Conservation (phyloP, 2,797 vertebrate species). For the Leptoclinus maculatus region DNA sequence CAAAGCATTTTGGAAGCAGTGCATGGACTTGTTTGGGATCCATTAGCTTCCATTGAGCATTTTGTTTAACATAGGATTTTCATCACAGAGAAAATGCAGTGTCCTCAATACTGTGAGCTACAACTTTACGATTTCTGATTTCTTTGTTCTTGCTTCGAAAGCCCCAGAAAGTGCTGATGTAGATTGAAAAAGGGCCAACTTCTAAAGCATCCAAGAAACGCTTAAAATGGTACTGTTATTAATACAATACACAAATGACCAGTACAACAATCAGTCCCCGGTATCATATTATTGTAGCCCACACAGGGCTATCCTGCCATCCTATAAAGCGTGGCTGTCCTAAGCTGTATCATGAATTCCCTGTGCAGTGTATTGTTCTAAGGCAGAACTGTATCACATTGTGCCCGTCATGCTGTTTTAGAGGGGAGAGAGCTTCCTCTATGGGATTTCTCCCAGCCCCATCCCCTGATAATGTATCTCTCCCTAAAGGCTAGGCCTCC, state of each 20-base stretch:
- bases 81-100: conserved; percentile 83
- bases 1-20: conserved; percentile 85
- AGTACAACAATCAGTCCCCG: conserved; percentile 37
- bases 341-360: conserved; percentile 77
- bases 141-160: conserved; percentile 77
- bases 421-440: conserved; percentile 79
- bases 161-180: conserved; percentile 77
- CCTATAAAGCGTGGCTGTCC: conserved; percentile 61
- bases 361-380: conserved; percentile 78
- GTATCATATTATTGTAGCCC: conserved; percentile 52
- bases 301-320: conserved; percentile 62
- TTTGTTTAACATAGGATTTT: conserved; percentile 86
- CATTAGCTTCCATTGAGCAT: conserved; percentile 85
- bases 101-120: conserved; percentile 82
- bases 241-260: conserved; percentile 6
- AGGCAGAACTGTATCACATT: conserved; percentile 83
- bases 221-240: background rate
- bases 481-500: conserved; percentile 82
- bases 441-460: conserved; percentile 77
- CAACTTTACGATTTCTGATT: conserved; percentile 81
- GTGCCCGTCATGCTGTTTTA: conserved; percentile 84
- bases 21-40: conserved; percentile 82
- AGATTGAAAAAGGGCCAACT: conserved; percentile 49
- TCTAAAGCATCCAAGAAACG: conserved; percentile 16
- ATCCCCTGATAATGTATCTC: conserved; percentile 81